These are phyloP conservation scores for Zophobas morio DNA, from an alignment of 1,140 invertebrate genomes.

Conservation along the genomic window DNA sequence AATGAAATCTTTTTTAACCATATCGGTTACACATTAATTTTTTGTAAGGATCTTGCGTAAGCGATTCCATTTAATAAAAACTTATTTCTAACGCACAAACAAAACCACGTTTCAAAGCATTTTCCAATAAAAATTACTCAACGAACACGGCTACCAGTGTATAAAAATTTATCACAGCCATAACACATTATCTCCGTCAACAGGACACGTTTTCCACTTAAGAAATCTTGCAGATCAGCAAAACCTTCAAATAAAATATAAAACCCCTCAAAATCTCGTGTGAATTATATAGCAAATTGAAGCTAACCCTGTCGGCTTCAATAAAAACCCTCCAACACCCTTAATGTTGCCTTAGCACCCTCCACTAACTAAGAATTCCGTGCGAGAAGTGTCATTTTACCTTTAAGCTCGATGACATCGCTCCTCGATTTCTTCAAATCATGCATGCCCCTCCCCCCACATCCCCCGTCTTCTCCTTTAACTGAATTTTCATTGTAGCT, in stretches of 20 bases:
- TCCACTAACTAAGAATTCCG: constrained; percentile 12
- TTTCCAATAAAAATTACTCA: too few relatives aligned
- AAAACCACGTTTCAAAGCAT: too few relatives aligned
- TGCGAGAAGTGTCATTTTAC: constrained; percentile 29
- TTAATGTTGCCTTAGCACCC: constrained; percentile 11
- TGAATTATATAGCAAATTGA: not conserved
- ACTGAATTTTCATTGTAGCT: constrained; percentile 27
- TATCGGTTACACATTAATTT: too few relatives aligned
- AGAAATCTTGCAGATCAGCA: too few relatives aligned
- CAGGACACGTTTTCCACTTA: too few relatives aligned
- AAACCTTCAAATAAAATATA: not conserved
- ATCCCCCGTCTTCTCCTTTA: not conserved
- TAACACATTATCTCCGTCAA: too few relatives aligned
- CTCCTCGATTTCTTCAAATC: constrained; percentile 56
- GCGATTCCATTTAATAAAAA: too few relatives aligned
- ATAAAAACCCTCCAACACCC: not conserved
- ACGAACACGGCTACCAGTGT: too few relatives aligned
- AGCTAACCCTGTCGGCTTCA: constrained; percentile 1
- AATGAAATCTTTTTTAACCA: too few relatives aligned
- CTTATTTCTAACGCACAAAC: too few relatives aligned
- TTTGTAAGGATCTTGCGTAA: too few relatives aligned
- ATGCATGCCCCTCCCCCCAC: not conserved
- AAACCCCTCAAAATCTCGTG: not conserved
- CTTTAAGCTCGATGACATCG: constrained; percentile 53
- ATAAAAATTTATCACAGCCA: too few relatives aligned